Base-by-base conservation (phyloP, 1,140 invertebrate genomes). In the Eriocheir sinensis region DNA sequence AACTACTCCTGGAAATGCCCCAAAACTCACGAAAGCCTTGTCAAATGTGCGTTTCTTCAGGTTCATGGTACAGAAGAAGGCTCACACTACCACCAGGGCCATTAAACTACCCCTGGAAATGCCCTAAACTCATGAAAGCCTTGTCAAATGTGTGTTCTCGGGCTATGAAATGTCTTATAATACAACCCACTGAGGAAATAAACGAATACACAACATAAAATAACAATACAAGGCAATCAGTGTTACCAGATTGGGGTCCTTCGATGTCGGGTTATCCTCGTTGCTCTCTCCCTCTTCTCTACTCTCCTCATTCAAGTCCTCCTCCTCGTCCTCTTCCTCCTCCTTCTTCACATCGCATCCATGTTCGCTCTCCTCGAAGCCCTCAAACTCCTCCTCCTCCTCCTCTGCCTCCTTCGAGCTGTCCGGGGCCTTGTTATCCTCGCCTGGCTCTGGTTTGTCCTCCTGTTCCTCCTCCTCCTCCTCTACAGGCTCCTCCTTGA, bases 211-310 rank as follows among this genome's bases (percentile, higher is more conserved):
- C 0, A 60, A 85, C 2, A 81, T 27, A 21, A 15, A 60, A 88
- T 0, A 34, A 41, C 0, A 40, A 1, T 40, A 12, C 32, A n/a
- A n/a, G n/a, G n/a, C n/a, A n/a, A n/a, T n/a, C n/a, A n/a, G n/a
- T n/a, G 44, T 89, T 90, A 94, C 93, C 41, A 81, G 53, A 94
- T 89, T 44, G 3, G 93, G 86, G 27, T 94, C 72, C 86, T 94
- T 89, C 41, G 88, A 60, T 36, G 85, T 80, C 36, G 34, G 86
- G 30, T 38, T 41, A 15, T 89, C 27, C n/a, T n/a, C 53, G 27
- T 8, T 44, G 3, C 34, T 44, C 17, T 80, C 86, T 44, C 41
- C 53, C 9, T 89, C 72, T 27, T 89, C 72, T 27, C 40, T n/a
- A 30, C 34, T 79, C 41, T 81, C 53, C 38, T 72, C 85, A 17